Percentiles rank a stretch among this genome's conserved stretches.
These are phyloP conservation scores for Dione juno DNA, from an alignment of 2,888 invertebrate genomes.

Conservation along the genomic window DNA sequence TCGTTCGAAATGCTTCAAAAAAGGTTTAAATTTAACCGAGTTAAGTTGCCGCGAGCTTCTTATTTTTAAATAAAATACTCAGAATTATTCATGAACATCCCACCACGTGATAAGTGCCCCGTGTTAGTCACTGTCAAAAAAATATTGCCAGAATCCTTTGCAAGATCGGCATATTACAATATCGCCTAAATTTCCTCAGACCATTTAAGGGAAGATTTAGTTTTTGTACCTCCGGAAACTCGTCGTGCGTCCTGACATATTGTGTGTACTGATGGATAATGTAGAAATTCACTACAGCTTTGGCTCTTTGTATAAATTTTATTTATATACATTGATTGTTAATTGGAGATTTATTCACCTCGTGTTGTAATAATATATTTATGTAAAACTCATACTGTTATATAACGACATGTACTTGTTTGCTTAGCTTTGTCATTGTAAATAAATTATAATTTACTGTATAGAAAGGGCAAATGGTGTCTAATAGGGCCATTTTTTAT, in stretches of 20 bases:
- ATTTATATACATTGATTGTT: not conserved
- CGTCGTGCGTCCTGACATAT: constrained; percentile 40
- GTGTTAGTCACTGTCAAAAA: constrained; percentile 36
- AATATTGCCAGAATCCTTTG: constrained; percentile 40
- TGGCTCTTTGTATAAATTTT: not conserved
- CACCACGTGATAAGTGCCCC: constrained; percentile 34
- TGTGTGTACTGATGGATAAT: constrained; percentile 34
- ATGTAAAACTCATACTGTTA: not conserved
- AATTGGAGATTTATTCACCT: not conserved
- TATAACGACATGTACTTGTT: too few species aligned
- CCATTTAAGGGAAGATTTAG: constrained; percentile 46
- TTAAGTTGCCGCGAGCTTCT: too few species aligned
- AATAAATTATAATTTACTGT: too few species aligned
- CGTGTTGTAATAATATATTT: not conserved
- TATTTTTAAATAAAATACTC: not conserved
- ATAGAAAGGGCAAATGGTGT: too few species aligned
- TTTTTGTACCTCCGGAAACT: constrained; percentile 46
- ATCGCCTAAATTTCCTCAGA: constrained; percentile 45
- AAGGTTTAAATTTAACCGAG: too few species aligned
- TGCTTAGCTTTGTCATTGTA: too few species aligned
- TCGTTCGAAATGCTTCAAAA: too few species aligned
- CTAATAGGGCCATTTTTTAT: too few species aligned
- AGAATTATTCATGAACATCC: not conserved
- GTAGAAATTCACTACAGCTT: constrained; percentile 17
- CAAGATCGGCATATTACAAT: constrained; percentile 42